Evolutionary conservation across 2,797 vertebrate genomes (phyloP).

Genomic region (Aldrovandia affinis): DNA sequence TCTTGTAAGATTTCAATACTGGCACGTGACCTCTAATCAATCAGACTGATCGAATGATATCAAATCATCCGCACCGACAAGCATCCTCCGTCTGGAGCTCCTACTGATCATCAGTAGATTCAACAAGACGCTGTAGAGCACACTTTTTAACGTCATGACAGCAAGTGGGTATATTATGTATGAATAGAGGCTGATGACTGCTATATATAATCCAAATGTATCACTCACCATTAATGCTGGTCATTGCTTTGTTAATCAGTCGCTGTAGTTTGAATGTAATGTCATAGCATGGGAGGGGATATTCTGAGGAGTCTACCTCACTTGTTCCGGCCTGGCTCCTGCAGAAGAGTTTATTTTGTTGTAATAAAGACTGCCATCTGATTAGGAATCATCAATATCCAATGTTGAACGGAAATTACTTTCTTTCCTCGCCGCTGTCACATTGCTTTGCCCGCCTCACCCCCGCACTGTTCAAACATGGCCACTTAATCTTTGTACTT

Average conservation of each 20-base stretch:
- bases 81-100: no score
- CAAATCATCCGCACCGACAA: neutral
- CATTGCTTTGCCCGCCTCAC: neutral
- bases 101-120: no score
- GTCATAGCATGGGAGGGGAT: neutral
- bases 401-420: neutral
- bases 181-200: neutral
- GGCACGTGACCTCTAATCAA: neutral
- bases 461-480: neutral
- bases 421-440: neutral
- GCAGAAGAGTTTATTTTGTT: neutral
- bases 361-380: neutral
- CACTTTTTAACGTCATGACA: neutral
- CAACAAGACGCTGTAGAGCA: neutral
- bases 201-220: neutral
- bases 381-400: neutral
- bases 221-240: neutral
- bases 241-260: neutral
- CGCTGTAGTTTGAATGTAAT: neutral
- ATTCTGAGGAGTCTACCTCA: neutral
- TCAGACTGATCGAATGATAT: neutral
- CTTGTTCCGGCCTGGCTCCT: neutral
- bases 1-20: constrained; percentile 8
- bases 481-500: neutral
- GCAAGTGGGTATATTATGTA: neutral